Evolutionary conservation across 2,113 vertebrate genomes (phyloP), one percentile per base, ranked within the genome.

Genomic region (Hydropotes inermis): DNA sequence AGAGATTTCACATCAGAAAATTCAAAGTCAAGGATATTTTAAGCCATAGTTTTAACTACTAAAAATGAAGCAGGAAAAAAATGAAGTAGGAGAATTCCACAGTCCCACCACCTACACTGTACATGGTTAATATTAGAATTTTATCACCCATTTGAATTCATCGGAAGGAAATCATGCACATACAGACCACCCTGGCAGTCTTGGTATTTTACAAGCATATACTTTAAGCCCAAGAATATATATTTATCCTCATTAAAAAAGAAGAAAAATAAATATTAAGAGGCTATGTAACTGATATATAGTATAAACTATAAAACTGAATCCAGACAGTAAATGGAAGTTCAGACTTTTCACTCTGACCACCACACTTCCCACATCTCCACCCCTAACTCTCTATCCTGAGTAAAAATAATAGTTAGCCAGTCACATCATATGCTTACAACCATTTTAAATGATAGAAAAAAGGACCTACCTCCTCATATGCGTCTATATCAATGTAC

Each of bases 401-500:
- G 25, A 43, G 25, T 76, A 23, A 89, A 92, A 90, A 67, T 15
- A 87, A 33, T 36, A 91, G 43, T 85, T 60, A 60, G 87, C 28
- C n/a, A 52, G 45, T 57, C 14, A 89, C 16, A 85, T 28, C 47
- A 82, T 21, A 60, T 25, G 45, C 60, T 95, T 39, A 84, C 30
- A 64, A n/a, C 27, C 64, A 47, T 91, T 89, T 87, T 67, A 94
- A 87, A 76, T 58, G 39, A 50, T 1, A 82, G 60, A 70, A 78
- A 89, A 89, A 89, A 74, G 4, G 15, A 91, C 98, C 96, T 99
- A 99, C 99, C 99, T 99, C 99, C 98, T 99, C 99, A 0, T 99
- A 99, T 6, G 99, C 99, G 0, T 99, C 99, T 97, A 99, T 99
- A 16, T 99, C 99, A 81, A 98, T 99, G 98, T 99, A 99, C 57